These are phyloP conservation scores for Callospermophilus lateralis DNA, from an alignment of 2,113 vertebrate species.

Conservation along the genomic window DNA sequence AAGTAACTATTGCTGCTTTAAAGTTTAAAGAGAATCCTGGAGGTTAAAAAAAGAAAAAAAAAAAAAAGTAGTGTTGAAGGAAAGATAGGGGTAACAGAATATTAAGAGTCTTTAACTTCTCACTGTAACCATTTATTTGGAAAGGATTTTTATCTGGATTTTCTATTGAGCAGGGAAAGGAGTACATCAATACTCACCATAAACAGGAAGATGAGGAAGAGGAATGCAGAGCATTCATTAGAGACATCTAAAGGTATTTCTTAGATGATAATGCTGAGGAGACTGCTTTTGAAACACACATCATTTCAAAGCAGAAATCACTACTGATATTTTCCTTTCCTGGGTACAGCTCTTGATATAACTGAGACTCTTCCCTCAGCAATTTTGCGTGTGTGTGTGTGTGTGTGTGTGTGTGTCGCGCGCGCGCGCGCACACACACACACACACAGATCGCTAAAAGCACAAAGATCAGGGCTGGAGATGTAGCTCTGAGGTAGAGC, in stretches of 20 bases:
- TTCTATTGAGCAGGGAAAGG: constrained; percentile 1
- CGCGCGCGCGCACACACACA: too few relatives aligned
- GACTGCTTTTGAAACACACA: constrained; percentile 28
- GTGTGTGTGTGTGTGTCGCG: too few relatives aligned
- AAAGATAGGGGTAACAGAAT: background rate
- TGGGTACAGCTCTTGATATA: background rate
- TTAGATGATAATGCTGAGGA: background rate
- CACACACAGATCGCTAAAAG: background rate
- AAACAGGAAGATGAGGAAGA: background rate
- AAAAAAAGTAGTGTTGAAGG: background rate
- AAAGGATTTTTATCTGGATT: background rate
- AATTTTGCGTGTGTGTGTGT: background rate
- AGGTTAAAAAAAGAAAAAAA: background rate
- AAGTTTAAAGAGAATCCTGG: background rate
- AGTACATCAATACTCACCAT: background rate
- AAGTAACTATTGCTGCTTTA: background rate
- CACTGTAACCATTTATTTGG: background rate
- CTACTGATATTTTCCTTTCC: background rate
- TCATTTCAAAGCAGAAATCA: background rate
- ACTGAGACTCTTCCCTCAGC: background rate
- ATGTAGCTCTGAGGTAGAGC: background rate
- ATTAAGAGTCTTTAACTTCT: background rate
- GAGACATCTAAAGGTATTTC: background rate
- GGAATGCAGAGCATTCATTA: background rate
- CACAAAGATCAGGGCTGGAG: background rate